phyloP scores from a whole-genome alignment of 2,797 vertebrate species.

The Hephaestus fuliginosus region DNA sequence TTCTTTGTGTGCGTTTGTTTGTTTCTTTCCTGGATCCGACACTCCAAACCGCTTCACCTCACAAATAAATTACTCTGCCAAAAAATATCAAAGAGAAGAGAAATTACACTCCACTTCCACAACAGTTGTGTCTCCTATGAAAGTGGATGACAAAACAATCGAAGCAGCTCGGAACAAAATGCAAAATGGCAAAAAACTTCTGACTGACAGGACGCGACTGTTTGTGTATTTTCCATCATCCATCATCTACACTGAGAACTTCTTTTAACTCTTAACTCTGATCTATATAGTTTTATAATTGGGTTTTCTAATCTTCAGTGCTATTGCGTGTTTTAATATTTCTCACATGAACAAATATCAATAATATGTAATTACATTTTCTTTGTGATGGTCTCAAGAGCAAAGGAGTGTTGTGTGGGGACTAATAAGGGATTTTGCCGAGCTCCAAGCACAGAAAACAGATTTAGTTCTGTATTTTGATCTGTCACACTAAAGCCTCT shows the following conservation, averaged over 20 bases:
- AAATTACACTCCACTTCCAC: conserved; percentile 23
- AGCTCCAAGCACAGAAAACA: no score
- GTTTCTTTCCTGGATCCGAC: conserved; percentile 12
- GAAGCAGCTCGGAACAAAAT: background rate
- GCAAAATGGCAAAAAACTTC: background rate
- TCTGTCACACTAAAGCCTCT: no score
- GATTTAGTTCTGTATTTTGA: no score
- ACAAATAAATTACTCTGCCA: conserved; percentile 66
- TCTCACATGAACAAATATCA: no score
- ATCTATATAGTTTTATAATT: background rate
- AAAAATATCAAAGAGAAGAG: conserved; percentile 42
- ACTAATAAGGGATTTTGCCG: no score
- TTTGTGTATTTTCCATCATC: background rate
- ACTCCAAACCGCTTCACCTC: conserved; percentile 38
- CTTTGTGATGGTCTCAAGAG: no score
- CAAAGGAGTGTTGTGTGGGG: no score
- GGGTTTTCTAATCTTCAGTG: background rate
- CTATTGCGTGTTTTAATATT: background rate
- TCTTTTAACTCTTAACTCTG: background rate
- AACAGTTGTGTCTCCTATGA: conserved; percentile 25
- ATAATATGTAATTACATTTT: no score
- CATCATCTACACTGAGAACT: no score
- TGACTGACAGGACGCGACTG: background rate
- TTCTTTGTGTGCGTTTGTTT: conserved; percentile 40
- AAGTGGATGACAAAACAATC: conserved; percentile 40